Evolutionary conservation across 2,888 invertebrate genomes (phyloP), one percentile per base, ranked within the genome.

Genomic region (Pristionchus exspectatus): DNA sequence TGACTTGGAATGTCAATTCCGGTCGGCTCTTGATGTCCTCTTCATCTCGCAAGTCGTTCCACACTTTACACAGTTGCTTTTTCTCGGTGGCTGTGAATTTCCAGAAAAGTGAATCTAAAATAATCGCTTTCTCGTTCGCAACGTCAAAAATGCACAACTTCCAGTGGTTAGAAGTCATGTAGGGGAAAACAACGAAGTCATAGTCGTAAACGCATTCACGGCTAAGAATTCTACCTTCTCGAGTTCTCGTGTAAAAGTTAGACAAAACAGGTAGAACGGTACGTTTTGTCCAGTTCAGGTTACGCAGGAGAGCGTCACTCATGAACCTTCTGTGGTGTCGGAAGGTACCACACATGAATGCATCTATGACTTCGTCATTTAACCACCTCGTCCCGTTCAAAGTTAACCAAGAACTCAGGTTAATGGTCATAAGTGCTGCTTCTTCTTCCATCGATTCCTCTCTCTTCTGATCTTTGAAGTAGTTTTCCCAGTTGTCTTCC

Each of bases 31-130:
- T 81, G 4, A 12, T 24, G 21, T 24, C 50, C 2, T n/a, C n/a
- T 9, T 81, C 81, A n/a, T 81, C 50, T 50, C 81, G 50, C 50
- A 81, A 50, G 50, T 81, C 50, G 21, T 81, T n/a, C 50, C 81
- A 81, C 1, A 81, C 81, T n/a, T 81, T 44, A 5, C 16, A n/a
- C n/a, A 81, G 21, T 81, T n/a, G 7, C 18, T n/a, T 12, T n/a
- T 81, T 50, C 81, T 81, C 81, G 10, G n/a, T 24, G 5, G 5
- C n/a, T n/a, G 44, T 81, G 14, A 81, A n/a, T n/a, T 44, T n/a
- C 10, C 5, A 44, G 9, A 44, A 44, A 44, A 44, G 44, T 9
- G 44, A 44, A 44, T 44, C 44, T 44, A 44, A 44, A 44, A 44
- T 44, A 9, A 44, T 44, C 44, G 44, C 44, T 3, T 44, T 44